Percentiles rank a stretch among this genome's conserved stretches.
Evolutionary conservation across 2,888 invertebrate species (phyloP).

Genomic region (Protophormia terraenovae): DNA sequence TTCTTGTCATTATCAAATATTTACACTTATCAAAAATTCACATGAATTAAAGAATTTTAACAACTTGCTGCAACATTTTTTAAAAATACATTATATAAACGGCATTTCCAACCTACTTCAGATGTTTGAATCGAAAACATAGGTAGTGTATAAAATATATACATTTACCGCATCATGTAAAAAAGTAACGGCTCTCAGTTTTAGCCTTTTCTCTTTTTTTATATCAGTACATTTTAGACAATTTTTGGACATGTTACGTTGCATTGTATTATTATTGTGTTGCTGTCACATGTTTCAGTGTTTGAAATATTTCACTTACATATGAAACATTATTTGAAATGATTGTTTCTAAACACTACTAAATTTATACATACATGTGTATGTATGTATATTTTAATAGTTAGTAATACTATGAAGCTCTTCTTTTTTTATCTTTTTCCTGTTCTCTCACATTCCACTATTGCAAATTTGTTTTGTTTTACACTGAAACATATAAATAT

Average conservation of each 20-base stretch:
- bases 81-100: too few relatives aligned
- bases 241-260: conserved; percentile 35
- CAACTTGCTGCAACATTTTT: too few relatives aligned
- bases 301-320: conserved; percentile 49
- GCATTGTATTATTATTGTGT: conserved; percentile 32
- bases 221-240: neutral
- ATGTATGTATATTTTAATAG: too few relatives aligned
- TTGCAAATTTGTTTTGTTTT: neutral
- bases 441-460: neutral
- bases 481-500: neutral
- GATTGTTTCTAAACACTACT: conserved; percentile 10
- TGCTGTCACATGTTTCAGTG: conserved; percentile 49
- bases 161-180: too few relatives aligned
- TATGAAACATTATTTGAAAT: conserved; percentile 30
- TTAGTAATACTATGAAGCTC: neutral
- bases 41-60: too few relatives aligned
- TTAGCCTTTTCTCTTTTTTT: neutral
- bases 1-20: too few relatives aligned
- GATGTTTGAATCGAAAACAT: too few relatives aligned
- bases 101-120: too few relatives aligned
- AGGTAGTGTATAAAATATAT: too few relatives aligned
- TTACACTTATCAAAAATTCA: too few relatives aligned
- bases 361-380: neutral
- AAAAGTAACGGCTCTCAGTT: neutral
- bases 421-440: neutral